These are phyloP conservation scores for Hippocampus kuda DNA, from an alignment of 2,797 vertebrate genomes.

Conservation along the genomic window DNA sequence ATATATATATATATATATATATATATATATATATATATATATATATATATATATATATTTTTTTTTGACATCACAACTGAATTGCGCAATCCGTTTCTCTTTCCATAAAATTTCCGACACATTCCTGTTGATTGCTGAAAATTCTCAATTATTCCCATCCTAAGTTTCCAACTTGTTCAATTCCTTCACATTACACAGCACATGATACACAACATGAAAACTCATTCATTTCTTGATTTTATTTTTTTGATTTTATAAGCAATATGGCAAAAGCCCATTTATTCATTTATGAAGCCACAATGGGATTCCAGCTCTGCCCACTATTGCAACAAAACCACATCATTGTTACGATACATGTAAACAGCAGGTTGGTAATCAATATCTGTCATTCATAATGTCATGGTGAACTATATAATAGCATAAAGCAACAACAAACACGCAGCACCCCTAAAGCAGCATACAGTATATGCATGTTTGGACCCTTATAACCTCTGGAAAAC, in stretches of 20 bases:
- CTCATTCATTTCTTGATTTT: conserved; percentile 13
- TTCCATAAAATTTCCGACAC: not conserved
- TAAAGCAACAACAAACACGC: conserved; percentile 28
- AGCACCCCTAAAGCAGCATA: conserved; percentile 39
- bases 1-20: too few species aligned
- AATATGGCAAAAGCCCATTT: conserved; percentile 32
- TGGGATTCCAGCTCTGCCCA: conserved; percentile 33
- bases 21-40: too few species aligned
- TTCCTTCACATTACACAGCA: not conserved
- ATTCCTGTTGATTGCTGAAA: not conserved
- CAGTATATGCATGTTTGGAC: conserved; percentile 10
- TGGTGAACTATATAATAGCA: conserved; percentile 9
- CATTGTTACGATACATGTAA: conserved; percentile 37
- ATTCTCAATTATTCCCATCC: too few species aligned
- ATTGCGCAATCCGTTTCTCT: too few species aligned
- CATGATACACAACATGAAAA: conserved; percentile 17
- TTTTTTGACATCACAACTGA: not conserved
- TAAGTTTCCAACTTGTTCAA: too few species aligned
- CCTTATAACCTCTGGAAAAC: conserved; percentile 24
- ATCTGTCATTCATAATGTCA: not conserved
- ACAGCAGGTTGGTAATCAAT: conserved; percentile 24
- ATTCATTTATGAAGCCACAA: conserved; percentile 13
- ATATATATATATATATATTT: too few species aligned
- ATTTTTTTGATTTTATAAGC: conserved; percentile 55
- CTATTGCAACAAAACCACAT: conserved; percentile 22